Percentiles rank a stretch among this genome's conserved stretches.
phyloP scores from a whole-genome alignment of 2,797 vertebrate species.

The Tenualosa thibaudeaui region DNA sequence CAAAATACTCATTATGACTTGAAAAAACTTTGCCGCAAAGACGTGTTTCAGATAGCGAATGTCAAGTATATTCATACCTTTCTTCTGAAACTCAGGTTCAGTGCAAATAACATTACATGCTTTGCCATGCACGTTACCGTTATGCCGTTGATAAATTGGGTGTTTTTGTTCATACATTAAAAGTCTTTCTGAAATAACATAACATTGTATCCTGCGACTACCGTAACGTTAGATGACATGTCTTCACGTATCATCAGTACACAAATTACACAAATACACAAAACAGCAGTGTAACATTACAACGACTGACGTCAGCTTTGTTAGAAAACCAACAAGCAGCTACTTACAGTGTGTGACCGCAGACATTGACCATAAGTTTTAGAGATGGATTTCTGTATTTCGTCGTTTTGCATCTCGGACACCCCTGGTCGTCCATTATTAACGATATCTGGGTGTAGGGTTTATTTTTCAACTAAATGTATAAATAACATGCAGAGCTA shows the following conservation, averaged over 20 bases:
- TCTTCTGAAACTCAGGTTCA: too few relatives aligned
- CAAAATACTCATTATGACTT: background rate
- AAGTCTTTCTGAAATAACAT: too few relatives aligned
- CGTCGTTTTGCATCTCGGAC: constrained; percentile 95
- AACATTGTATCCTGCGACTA: background rate
- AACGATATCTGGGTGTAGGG: background rate
- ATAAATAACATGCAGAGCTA: background rate
- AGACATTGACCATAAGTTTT: constrained; percentile 98
- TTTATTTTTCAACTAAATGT: background rate
- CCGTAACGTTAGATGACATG: background rate
- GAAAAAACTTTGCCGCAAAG: too few relatives aligned
- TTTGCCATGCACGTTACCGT: too few relatives aligned
- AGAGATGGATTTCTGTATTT: constrained; percentile 96
- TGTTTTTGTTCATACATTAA: too few relatives aligned
- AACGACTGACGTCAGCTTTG: background rate
- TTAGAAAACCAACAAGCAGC: background rate
- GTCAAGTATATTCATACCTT: too few relatives aligned
- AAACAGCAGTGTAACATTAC: too few relatives aligned
- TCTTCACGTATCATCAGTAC: background rate
- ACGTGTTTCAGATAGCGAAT: too few relatives aligned
- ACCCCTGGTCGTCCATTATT: constrained; percentile 91
- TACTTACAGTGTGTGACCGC: constrained; percentile 98
- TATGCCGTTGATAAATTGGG: too few relatives aligned
- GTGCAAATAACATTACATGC: too few relatives aligned
- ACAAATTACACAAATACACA: too few relatives aligned